A percentile compares a stretch with the other conserved stretches of the same genome.
These are phyloP conservation scores for Zaprionus kolodkinae DNA, from an alignment of 1,140 invertebrate genomes.

Conservation along the genomic window DNA sequence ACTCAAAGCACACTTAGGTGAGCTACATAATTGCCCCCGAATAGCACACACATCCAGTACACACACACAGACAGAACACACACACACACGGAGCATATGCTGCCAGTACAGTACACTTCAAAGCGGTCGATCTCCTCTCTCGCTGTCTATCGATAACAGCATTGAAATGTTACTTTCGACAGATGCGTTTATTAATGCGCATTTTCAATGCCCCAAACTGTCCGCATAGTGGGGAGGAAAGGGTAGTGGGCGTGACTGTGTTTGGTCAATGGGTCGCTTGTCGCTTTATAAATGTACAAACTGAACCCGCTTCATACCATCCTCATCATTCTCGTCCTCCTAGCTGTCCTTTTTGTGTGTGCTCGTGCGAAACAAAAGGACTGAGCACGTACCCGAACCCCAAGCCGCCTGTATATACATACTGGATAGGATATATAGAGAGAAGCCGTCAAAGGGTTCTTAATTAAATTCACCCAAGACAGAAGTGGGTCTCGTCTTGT, in stretches of 20 bases:
- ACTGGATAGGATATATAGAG: slow-evolving; percentile 19
- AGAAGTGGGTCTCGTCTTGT: slow-evolving; percentile 38
- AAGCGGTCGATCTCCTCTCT: background rate
- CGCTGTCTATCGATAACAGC: background rate
- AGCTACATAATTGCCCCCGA: slow-evolving; percentile 48
- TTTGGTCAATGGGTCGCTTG: slow-evolving; percentile 8
- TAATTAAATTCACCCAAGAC: slow-evolving; percentile 77
- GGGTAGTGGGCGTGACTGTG: background rate
- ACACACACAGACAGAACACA: background rate
- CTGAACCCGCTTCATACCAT: background rate
- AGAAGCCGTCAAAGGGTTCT: slow-evolving; percentile 72
- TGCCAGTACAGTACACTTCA: slow-evolving; percentile 18
- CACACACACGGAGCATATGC: background rate
- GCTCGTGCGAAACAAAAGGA: slow-evolving; percentile 50
- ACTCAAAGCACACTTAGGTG: slow-evolving; percentile 46
- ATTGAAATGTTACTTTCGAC: slow-evolving; percentile 43
- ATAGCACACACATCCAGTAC: too few species aligned
- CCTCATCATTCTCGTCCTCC: slow-evolving; percentile 40
- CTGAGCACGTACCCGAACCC: background rate
- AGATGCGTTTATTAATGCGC: slow-evolving; percentile 45
- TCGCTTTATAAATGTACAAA: slow-evolving; percentile 35
- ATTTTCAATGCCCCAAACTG: slow-evolving; percentile 55
- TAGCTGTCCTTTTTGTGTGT: slow-evolving; percentile 67
- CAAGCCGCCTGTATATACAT: too few species aligned
- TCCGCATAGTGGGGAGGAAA: background rate